A percentile compares a stretch with the other conserved stretches of the same genome.
Conservation (phyloP, 2,113 vertebrate species). For the Tragelaphus scriptus region DNA sequence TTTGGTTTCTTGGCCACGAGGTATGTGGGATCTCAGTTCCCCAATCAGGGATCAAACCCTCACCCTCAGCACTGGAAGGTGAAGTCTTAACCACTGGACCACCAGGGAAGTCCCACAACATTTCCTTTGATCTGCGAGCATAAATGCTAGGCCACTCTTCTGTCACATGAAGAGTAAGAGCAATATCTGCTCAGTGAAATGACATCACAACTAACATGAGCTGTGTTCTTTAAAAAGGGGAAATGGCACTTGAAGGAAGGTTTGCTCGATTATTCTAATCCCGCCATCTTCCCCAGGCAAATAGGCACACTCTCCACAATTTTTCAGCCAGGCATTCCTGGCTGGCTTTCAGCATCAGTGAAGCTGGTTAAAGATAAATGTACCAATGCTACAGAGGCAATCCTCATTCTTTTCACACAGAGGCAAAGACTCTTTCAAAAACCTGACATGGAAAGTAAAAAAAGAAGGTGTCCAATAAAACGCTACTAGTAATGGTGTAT, state of each 20-base stretch:
- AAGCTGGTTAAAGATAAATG: slow-evolving; percentile 22
- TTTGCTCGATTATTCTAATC: neutral
- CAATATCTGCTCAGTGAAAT: slow-evolving; percentile 22
- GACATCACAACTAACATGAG: slow-evolving; percentile 28
- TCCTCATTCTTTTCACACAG: neutral
- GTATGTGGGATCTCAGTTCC: neutral
- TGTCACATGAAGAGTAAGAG: slow-evolving; percentile 6
- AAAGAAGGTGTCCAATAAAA: neutral
- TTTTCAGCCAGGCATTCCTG: neutral
- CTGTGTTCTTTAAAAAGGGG: slow-evolving; percentile 7
- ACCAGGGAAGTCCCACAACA: neutral
- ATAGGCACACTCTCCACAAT: neutral
- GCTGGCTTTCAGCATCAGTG: neutral
- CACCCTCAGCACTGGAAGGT: neutral
- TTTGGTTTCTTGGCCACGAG: neutral
- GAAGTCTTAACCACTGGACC: neutral
- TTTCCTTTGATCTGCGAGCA: slow-evolving; percentile 46
- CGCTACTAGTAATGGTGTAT: neutral
- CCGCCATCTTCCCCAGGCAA: neutral
- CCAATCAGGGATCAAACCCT: neutral
- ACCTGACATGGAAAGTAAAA: neutral
- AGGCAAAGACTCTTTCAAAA: slow-evolving; percentile 15
- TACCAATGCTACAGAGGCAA: neutral
- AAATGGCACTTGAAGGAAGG: neutral
- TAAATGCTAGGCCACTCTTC: slow-evolving; percentile 34